Base-by-base conservation (phyloP, 64 coral and sea anemone genomes). In the Actinia tenebrosa region DNA sequence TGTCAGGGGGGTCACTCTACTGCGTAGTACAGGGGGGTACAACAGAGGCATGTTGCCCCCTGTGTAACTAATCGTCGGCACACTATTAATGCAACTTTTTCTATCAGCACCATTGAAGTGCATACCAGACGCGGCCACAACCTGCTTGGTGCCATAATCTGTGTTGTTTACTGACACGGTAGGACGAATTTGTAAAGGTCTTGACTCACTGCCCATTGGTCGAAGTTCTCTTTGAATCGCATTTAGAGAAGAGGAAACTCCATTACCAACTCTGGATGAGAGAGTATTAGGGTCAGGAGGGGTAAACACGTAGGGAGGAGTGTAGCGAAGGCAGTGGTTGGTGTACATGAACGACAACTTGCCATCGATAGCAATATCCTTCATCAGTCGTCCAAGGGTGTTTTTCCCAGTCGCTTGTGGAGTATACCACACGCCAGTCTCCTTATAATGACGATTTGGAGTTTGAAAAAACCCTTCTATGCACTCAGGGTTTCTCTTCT, bases 371-470 rank as follows among this genome's bases (percentile, higher is more conserved):
- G 94, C 91, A 44, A 96, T 96, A 14, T 96, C 94, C 69, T 92
- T 92, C 78, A 96, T 83, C 55, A 96, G 84, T 2, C 91, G 45
- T 7, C 87, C 91, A 3, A 96, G 58, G 4, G 87, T 87, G 69
- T 92, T 96, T 22, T 89, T 86, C 10, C 94, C 94, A 53, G 91
- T 86, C 0, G 94, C 79, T 71, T 96, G 90, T 25, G 90, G 80
- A n/a, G 56, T 96, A 56, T 96, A 96, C 94, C 94, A 96, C 0
- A 90, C 60, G 14, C 91, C 91, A 62, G 85, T 89, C 82, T 86
- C 87, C 18, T 71, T 88, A 69, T 92, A 96, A 46, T 96, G 88
- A 23, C 84, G 58, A 59, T 96, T 96, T 4, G 94, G 94, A 42
- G 88, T 92, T 44, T 92, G 91, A 85, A 92, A 96, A 81, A 96